Conservation (phyloP, 2,797 vertebrate genomes). For the Eospalax fontanierii region DNA sequence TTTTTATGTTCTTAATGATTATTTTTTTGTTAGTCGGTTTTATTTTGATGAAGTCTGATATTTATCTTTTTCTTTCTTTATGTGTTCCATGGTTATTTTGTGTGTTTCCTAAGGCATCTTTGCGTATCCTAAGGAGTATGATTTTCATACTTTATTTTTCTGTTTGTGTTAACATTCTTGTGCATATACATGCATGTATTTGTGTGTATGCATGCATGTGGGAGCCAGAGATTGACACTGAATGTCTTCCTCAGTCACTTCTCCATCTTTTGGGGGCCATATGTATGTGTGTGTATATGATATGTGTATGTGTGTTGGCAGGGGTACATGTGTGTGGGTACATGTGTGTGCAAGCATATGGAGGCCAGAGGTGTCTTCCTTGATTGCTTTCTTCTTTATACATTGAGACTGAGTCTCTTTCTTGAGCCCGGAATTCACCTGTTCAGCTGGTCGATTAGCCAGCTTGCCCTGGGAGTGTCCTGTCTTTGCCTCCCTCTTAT, state of each 20-base stretch:
- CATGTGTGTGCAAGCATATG: background rate
- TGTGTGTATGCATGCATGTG: background rate
- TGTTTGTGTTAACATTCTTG: background rate
- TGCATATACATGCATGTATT: background rate
- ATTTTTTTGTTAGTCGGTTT: background rate
- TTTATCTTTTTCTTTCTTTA: background rate
- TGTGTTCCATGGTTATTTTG: background rate
- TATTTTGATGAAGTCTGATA: background rate
- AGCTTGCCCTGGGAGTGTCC: background rate
- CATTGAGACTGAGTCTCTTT: background rate
- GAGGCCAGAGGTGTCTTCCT: no score
- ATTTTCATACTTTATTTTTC: no score
- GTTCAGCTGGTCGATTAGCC: background rate
- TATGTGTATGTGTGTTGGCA: background rate
- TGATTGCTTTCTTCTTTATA: background rate
- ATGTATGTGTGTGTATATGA: background rate
- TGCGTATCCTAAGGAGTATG: background rate
- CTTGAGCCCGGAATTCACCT: background rate
- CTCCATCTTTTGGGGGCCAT: no score
- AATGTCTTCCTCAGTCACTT: background rate
- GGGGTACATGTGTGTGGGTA: background rate
- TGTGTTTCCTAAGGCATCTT: background rate
- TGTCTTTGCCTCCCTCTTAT: no score
- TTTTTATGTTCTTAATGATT: background rate
- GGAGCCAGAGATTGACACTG: background rate